Conservation (phyloP, 2,888 invertebrate species). For the Mesorhabditis belari region DNA sequence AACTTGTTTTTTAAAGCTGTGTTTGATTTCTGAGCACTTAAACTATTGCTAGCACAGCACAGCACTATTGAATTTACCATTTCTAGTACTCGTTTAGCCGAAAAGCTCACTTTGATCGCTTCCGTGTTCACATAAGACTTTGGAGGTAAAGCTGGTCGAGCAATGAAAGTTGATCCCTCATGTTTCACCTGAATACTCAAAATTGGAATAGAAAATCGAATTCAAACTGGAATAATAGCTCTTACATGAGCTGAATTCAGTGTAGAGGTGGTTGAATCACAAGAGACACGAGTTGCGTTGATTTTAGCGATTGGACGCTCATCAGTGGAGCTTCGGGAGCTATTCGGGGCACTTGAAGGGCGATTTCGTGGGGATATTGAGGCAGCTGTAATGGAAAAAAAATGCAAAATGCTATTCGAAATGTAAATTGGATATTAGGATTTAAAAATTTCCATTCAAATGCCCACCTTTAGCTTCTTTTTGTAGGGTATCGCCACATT, state of each 20-base stretch:
- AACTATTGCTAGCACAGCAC: too few relatives aligned
- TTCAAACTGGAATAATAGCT: neutral
- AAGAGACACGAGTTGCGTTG: neutral
- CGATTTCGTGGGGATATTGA: neutral
- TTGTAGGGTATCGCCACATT: conserved; percentile 55
- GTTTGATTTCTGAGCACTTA: too few relatives aligned
- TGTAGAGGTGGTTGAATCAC: too few relatives aligned
- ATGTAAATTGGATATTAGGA: too few relatives aligned
- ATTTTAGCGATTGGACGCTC: neutral
- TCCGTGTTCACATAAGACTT: neutral
- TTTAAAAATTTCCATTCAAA: neutral
- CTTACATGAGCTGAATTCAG: neutral
- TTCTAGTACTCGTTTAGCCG: too few relatives aligned
- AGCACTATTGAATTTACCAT: too few relatives aligned
- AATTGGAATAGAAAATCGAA: too few relatives aligned
- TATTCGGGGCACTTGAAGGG: neutral
- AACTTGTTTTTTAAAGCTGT: too few relatives aligned
- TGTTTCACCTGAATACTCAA: too few relatives aligned
- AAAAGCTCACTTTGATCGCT: neutral
- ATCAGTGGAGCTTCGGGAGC: neutral
- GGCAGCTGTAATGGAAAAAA: neutral
- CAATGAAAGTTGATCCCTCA: neutral
- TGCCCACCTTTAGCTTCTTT: conserved; percentile 10
- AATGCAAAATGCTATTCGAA: too few relatives aligned
- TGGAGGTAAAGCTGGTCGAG: neutral